Evolutionary conservation across 30 jellyfish, hydroid and myxozoan genomes (phyloP).

Genomic region (Sanderia malayensis): DNA sequence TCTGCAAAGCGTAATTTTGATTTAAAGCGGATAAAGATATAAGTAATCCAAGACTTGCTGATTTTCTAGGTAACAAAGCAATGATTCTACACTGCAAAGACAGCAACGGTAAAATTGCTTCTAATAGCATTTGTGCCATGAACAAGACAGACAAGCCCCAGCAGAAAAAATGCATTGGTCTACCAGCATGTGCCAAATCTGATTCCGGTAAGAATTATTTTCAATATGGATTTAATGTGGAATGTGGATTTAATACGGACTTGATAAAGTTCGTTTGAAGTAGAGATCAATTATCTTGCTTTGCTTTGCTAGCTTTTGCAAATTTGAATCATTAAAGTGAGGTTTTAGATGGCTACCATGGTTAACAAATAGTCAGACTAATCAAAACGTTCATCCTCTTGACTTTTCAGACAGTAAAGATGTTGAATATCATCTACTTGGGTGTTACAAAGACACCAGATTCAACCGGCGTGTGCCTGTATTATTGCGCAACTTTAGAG

Average conservation of each 20-base stretch:
- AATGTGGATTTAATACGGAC: no score
- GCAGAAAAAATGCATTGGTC: slow-evolving; percentile 1
- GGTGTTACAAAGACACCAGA: slow-evolving; percentile 66
- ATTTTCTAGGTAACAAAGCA: slow-evolving; percentile 4
- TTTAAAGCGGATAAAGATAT: no score
- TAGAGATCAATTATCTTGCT: no score
- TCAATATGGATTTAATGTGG: no score
- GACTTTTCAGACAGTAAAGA: no score
- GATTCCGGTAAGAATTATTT: slow-evolving; percentile 15
- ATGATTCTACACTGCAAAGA: slow-evolving; percentile 25
- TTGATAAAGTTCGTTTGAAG: no score
- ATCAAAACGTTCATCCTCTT: no score
- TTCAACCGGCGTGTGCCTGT: slow-evolving; percentile 22
- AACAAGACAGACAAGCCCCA: not conserved
- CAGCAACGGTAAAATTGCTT: not conserved
- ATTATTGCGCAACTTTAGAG: slow-evolving; percentile 9
- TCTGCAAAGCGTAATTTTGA: not conserved
- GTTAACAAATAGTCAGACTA: no score
- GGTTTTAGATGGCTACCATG: no score
- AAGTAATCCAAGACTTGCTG: no score
- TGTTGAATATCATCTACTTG: slow-evolving; percentile 39
- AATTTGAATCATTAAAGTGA: no score
- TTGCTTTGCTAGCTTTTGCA: no score
- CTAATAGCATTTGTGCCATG: slow-evolving; percentile 1
- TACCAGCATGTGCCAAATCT: not conserved